Base-by-base conservation (phyloP, 1,140 invertebrate species). In the Ruditapes philippinarum region DNA sequence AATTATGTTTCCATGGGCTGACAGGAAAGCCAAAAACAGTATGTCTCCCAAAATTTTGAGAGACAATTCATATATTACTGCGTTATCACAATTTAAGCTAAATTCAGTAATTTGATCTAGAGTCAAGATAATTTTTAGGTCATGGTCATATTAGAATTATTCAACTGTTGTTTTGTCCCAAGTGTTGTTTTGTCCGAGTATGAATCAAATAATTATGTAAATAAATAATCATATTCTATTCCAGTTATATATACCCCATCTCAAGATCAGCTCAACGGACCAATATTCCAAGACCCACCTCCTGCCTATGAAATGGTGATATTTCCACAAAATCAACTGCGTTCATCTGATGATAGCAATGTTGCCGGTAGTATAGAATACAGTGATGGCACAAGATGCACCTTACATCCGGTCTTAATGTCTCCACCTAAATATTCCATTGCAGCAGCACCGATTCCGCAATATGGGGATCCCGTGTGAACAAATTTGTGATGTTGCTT, bases 201-300 rank as follows among this genome's bases (percentile, higher is more conserved):
- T n/a, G n/a, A n/a, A n/a, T n/a, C n/a, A n/a, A n/a, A n/a, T n/a
- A n/a, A n/a, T n/a, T n/a, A n/a, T n/a, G n/a, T n/a, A n/a, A n/a
- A n/a, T n/a, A n/a, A n/a, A n/a, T n/a, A n/a, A n/a, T n/a, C n/a
- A n/a, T n/a, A n/a, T n/a, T n/a, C n/a, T n/a, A n/a, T 89, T 92
- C 33, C 90, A 93, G 92, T 93, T 19, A 91, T 93, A 25, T 93
- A 93, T 82, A 93, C 92, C 0, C 91, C 90, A 7, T 93, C 92
- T 33, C 89, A 91, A 88, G 92, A 93, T 68, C 92, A 92, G 45
- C 54, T 92, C 38, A 87, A 89, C 33, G 54, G 88, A 22, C 76
- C 87, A 17, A 40, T 62, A 25, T 60, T 60, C 74, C 70, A 42
- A 51, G 92, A 93, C 51, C 92, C 91, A 0, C 92, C 92, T 31